Evolutionary conservation across 1,140 invertebrate genomes (phyloP).

Genomic region (Lanistes nyassanus): DNA sequence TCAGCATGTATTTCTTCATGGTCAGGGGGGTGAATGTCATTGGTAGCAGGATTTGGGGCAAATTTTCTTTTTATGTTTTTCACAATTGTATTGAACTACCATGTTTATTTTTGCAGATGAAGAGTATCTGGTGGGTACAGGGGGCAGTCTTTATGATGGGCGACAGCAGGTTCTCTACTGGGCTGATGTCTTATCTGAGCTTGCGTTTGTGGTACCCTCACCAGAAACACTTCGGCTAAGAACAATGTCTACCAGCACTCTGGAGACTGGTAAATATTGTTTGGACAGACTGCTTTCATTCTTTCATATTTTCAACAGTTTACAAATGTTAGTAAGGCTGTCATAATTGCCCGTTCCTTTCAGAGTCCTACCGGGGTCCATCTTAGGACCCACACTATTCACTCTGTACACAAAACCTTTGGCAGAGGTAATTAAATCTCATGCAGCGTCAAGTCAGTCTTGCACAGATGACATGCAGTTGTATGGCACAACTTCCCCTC

Average conservation of each 20-base stretch:
- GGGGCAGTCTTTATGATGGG: constrained; percentile 78
- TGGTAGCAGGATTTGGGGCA: no score
- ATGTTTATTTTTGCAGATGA: constrained; percentile 56
- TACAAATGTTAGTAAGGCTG: not conserved
- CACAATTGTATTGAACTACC: no score
- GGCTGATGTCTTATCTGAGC: constrained; percentile 94
- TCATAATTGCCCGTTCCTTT: not conserved
- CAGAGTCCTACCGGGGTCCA: not conserved
- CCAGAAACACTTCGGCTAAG: constrained; percentile 46
- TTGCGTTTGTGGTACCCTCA: constrained; percentile 94
- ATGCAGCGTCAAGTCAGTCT: no score
- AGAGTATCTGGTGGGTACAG: constrained; percentile 68
- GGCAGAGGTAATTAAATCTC: no score
- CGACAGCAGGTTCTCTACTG: constrained; percentile 86
- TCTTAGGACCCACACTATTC: no score
- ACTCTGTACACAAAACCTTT: no score
- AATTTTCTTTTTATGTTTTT: no score
- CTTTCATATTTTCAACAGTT: not conserved
- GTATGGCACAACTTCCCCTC: no score
- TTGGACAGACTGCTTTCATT: not conserved
- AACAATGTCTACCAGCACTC: constrained; percentile 30
- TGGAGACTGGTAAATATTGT: constrained; percentile 38
- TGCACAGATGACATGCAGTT: no score
- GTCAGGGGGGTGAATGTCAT: no score
- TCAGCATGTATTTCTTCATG: no score